phyloP scores from a whole-genome alignment of 1,140 invertebrate species.

The Metaphire vulgaris region DNA sequence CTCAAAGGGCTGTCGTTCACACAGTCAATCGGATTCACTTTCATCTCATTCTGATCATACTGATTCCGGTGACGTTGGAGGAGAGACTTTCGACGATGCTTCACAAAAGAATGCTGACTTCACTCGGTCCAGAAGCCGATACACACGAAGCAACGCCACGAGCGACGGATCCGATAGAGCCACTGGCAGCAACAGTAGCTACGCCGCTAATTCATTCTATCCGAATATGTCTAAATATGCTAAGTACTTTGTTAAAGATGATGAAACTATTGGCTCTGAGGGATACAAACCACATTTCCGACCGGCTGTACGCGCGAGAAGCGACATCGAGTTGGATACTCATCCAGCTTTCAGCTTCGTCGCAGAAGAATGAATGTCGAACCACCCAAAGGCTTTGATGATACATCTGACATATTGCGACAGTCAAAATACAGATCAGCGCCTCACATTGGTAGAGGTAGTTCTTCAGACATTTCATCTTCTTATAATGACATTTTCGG shows the following conservation, averaged over 20 bases:
- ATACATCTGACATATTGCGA: neutral
- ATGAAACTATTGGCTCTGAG: neutral
- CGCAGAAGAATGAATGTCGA: neutral
- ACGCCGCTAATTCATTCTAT: neutral
- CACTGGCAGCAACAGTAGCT: neutral
- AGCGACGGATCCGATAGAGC: neutral
- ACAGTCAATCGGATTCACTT: neutral
- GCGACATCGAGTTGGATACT: neutral
- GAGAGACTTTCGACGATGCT: neutral
- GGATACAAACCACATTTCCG: neutral
- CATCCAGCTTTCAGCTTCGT: neutral
- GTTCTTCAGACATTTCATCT: neutral
- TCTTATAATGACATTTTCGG: neutral
- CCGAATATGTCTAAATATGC: neutral
- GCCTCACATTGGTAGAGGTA: neutral
- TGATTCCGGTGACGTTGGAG: neutral
- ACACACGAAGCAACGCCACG: neutral
- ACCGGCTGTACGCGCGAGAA: neutral
- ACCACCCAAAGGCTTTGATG: neutral
- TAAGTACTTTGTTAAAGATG: neutral
- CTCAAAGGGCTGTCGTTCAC: neutral
- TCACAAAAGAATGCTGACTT: neutral
- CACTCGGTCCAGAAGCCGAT: neutral
- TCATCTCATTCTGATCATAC: neutral
- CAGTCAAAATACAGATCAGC: neutral